phyloP scores from a whole-genome alignment of 2,113 vertebrate genomes.

The Lanius collurio region DNA sequence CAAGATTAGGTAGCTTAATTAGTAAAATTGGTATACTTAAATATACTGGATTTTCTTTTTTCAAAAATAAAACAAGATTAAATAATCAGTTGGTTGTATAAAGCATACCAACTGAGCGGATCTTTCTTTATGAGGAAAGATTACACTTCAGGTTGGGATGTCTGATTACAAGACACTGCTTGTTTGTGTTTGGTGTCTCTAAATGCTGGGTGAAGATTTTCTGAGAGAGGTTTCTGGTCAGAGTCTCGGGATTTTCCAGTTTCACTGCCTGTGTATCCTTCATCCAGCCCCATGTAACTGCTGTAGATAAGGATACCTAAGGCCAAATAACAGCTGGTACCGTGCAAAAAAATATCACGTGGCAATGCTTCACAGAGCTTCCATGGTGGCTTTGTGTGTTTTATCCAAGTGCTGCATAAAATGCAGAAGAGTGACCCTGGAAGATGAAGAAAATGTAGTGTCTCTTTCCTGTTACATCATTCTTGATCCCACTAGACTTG shows the following conservation, averaged over 20 bases:
- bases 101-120: background rate
- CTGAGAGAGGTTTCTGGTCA: background rate
- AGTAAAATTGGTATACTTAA: background rate
- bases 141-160: background rate
- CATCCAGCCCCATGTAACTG: background rate
- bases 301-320: background rate
- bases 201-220: background rate
- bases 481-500: background rate
- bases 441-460: background rate
- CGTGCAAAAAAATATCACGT: background rate
- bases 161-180: background rate
- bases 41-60: background rate
- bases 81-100: background rate
- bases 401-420: background rate
- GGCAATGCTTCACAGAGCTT: background rate
- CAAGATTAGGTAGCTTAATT: background rate
- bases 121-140: background rate
- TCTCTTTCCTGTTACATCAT: background rate
- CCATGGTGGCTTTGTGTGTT: background rate
- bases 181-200: background rate
- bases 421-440: background rate
- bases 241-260: background rate
- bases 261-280: background rate
- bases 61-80: background rate
- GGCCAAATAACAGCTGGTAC: accelerated